Base-by-base conservation (phyloP, 2,888 invertebrate species). In the Hydroisotoma schaefferi region DNA sequence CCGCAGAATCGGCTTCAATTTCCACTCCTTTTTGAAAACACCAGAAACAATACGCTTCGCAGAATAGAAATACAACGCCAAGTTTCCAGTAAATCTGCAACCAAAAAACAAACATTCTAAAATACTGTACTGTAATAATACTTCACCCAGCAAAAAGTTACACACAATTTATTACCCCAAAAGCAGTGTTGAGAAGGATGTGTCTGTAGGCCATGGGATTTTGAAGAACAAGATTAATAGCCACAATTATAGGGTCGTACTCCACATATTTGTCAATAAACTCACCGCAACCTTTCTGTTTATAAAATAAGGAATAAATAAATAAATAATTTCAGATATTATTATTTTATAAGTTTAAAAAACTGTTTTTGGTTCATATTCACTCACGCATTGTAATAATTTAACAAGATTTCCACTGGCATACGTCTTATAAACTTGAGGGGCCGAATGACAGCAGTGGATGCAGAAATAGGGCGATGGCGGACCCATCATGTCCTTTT, bases 181-280 rank as follows among this genome's bases (percentile, higher is more conserved):
- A 87, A 49, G 84, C 80, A 6, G 86, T 84, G 76, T 94, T 94
- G 70, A 85, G 87, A 12, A 94, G 79, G 29, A 93, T 81, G 79
- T 94, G 94, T 29, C 92, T 80, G 75, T 90, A 92, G 0, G 92
- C 93, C 73, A 85, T 83, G 61, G 84, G 85, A 44, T 88, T 87
- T 71, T 94, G 81, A 12, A 94, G 78, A 27, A 94, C 82, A 26
- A 91, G 79, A 77, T 94, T 94, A 62, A 94, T 87, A 74, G 90
- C 82, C 0, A 92, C 85, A 68, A 94, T 87, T 0, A 90, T 87
- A n/a, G 86, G 83, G 75, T 94, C 94, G 76, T 88, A 92, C 78
- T 94, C 94, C 61, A 94, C 85, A 75, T 94, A 94, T 76, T 91
- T 91, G 76, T 94, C 94, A 1, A 90, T 89, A 15, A 86, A 77